phyloP scores from a whole-genome alignment of 2,113 vertebrate genomes.

The Pseudorectes ferrugineus region DNA sequence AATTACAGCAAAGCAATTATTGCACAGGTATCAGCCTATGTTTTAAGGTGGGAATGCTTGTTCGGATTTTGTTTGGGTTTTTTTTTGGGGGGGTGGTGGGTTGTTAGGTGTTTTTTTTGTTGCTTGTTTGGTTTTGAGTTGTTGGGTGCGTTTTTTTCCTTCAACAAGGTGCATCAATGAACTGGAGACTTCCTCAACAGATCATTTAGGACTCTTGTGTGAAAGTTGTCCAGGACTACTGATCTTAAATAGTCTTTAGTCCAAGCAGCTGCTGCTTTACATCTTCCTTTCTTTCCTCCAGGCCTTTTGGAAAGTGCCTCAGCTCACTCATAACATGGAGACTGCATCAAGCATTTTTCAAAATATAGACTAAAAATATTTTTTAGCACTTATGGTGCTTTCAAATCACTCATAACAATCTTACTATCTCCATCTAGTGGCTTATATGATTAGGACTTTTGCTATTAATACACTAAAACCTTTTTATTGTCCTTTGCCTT shows the following conservation, averaged over 20 bases:
- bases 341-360: neutral
- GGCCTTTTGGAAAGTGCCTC: neutral
- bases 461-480: neutral
- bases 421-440: slow-evolving; percentile 65
- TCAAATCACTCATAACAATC: neutral
- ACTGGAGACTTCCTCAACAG: neutral
- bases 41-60: neutral
- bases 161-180: neutral
- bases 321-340: neutral
- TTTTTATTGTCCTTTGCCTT: neutral
- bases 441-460: slow-evolving; percentile 6
- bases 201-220: neutral
- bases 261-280: neutral
- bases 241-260: neutral
- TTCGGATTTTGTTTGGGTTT: neutral
- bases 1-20: neutral
- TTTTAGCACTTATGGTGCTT: neutral
- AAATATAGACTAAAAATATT: neutral
- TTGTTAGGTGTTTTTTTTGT: neutral
- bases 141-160: neutral
- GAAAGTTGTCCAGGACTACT: neutral
- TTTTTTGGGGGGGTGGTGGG: fast-evolving
- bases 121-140: neutral
- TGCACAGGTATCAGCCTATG: neutral
- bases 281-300: neutral